Conservation (phyloP, 2,113 vertebrate genomes). For the Pan troglodytes region NHGRI_mPanTro3-v2.1_pri NC_072411.2:126658501-126659000, state of each 20-base stretch:
- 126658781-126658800: neutral
- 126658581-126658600: neutral
- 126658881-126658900: conserved; percentile 30
- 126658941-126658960: conserved; percentile 55
- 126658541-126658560: neutral
- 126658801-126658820: neutral
- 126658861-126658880: conserved; percentile 34
- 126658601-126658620: neutral
- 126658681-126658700: neutral
- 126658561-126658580: neutral
- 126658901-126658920: neutral
- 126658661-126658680: neutral
- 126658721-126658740: neutral
- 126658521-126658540: neutral
- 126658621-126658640: neutral
- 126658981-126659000: neutral
- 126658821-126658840: conserved; percentile 11
- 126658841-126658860: neutral
- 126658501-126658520: neutral
- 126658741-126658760: neutral
- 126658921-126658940: conserved; percentile 50
- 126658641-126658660: neutral
- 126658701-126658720: neutral
- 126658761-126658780: neutral
- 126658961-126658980: neutral